Conservation (phyloP, 30 jellyfish, hydroid and myxozoan species). For the Turritopsis dohrnii region DNA sequence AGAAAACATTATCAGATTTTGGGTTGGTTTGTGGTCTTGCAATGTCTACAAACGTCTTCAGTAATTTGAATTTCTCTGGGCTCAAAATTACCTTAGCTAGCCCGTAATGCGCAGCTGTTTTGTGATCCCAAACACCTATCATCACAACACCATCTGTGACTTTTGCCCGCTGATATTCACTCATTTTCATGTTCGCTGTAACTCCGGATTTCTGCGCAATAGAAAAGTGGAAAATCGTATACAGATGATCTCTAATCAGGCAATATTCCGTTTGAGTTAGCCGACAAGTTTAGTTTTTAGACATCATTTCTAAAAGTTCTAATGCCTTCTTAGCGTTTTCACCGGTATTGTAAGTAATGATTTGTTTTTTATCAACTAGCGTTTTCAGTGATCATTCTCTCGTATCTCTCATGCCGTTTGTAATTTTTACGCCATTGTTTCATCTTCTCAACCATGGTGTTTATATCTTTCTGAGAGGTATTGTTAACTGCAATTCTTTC, state of each 20-base stretch:
- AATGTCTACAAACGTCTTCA: constrained; percentile 11
- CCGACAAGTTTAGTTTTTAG: neutral
- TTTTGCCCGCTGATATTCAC: neutral
- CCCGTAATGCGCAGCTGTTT: constrained; percentile 14
- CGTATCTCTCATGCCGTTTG: neutral
- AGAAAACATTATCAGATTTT: neutral
- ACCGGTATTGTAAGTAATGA: neutral
- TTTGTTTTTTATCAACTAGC: constrained; percentile 1
- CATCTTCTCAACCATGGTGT: neutral
- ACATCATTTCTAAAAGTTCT: neutral
- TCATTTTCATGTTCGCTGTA: constrained; percentile 7
- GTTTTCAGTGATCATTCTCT: constrained; percentile 1
- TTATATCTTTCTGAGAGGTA: neutral
- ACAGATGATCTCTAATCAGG: constrained; percentile 1
- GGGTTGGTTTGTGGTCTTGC: constrained; percentile 8
- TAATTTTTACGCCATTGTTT: constrained; percentile 21
- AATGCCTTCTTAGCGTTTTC: neutral
- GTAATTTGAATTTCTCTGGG: neutral
- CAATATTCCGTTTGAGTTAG: neutral
- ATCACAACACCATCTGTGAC: neutral
- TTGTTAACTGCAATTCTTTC: neutral
- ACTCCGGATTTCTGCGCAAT: constrained; percentile 12
- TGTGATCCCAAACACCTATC: constrained; percentile 18
- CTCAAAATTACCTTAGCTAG: constrained; percentile 3
- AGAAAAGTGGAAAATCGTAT: neutral